Evolutionary conservation across 2,888 invertebrate species (phyloP).

Genomic region (Bhutanitis thaidina): DNA sequence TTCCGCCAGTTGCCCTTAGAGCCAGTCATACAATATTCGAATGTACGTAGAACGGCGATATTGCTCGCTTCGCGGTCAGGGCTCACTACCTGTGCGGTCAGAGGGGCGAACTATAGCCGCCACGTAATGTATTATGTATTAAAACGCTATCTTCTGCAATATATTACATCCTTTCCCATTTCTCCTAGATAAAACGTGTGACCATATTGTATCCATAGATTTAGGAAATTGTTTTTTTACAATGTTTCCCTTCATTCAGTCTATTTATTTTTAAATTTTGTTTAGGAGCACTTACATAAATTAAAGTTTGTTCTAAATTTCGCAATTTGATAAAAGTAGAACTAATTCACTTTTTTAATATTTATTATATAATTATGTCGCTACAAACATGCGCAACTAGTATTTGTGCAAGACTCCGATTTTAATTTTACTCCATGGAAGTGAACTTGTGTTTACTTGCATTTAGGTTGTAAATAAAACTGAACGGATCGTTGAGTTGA

Average conservation of each 20-base stretch:
- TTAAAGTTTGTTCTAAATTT: too few relatives aligned
- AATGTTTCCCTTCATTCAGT: background rate
- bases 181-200: constrained; percentile 6
- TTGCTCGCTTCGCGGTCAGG: constrained; percentile 27
- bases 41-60: constrained; percentile 20
- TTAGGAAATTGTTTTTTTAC: constrained; percentile 13
- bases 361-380: too few relatives aligned
- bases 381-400: too few relatives aligned
- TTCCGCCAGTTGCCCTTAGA: constrained; percentile 9
- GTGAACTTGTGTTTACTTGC: too few relatives aligned
- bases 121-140: constrained; percentile 25
- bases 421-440: too few relatives aligned
- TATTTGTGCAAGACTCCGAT: too few relatives aligned
- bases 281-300: too few relatives aligned
- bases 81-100: constrained; percentile 24
- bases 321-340: too few relatives aligned
- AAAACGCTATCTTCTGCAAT: constrained; percentile 16
- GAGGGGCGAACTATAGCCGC: constrained; percentile 21
- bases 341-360: too few relatives aligned
- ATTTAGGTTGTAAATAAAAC: background rate
- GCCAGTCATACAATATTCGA: constrained; percentile 7
- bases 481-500: background rate
- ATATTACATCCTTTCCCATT: constrained; percentile 15
- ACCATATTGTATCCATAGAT: constrained; percentile 1
- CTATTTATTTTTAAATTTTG: background rate